Base-by-base conservation (phyloP, 2,797 vertebrate species). In the Ceryle rudis region DNA sequence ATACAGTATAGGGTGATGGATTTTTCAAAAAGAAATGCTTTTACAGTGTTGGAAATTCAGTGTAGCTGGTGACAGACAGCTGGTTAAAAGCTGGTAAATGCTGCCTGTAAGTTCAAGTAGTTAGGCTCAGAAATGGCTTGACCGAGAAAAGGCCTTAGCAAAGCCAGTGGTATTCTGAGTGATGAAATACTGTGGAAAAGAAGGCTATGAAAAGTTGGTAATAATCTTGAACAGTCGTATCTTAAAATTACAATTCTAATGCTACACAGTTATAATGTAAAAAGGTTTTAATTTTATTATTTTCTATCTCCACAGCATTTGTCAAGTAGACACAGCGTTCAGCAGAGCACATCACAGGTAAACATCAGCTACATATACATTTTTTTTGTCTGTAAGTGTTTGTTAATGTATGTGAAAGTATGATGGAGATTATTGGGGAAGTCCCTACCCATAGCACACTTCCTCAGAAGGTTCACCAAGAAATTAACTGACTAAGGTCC, bases 261-360 rank as follows among this genome's bases (percentile, higher is more conserved):
- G 33, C 23, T 81, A 10, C 23, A 31, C 16, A 71, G 42, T 74
- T 60, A 29, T 2, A n/a, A 64, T 55, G 23, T 58, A 81, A 73
- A 33, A 91, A 94, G 75, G 37, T 72, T 89, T 96, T 18, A n/a
- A 31, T 86, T 37, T 88, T 86, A 78, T n/a, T 86, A 2, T 95
- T 94, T 55, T 94, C 92, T 97, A 78, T 96, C 91, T 97, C 93
- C 89, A 74, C 97, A 99, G 99, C 99, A 99, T 96, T 98, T 99
- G 92, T 99, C 99, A 97, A 99, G 99, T 97, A 98, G 99, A 95
- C 99, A 99, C 98, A 99, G 99, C 94, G 99, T 99, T 94, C 99
- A 99, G 98, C 99, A 99, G 97, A 99, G 99, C 98, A 99, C 99
- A 70, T 99, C 99, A 86, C 99, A 99, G 99, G 99, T 99, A 99